Percentiles rank a stretch among this genome's conserved stretches.
These are phyloP conservation scores for Carlito syrichta DNA, from an alignment of 2,113 vertebrate genomes.

Conservation along the genomic window DNA sequence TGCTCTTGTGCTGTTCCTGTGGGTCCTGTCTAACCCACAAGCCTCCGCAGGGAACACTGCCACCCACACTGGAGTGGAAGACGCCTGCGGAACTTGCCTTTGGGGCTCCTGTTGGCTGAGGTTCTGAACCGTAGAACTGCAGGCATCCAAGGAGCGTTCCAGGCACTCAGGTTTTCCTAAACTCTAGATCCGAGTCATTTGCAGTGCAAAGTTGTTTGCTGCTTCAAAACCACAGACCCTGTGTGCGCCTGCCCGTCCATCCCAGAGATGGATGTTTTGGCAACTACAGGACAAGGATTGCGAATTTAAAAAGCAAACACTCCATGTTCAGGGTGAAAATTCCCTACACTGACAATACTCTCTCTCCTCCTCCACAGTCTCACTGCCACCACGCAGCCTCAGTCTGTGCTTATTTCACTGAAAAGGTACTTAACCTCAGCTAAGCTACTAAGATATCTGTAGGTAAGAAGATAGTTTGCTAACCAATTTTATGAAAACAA, in stretches of 20 bases:
- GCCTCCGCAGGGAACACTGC: background rate
- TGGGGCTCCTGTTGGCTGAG: background rate
- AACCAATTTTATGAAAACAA: conserved; percentile 8
- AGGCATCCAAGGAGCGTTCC: background rate
- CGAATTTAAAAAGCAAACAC: background rate
- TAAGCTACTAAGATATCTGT: background rate
- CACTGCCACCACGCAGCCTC: background rate
- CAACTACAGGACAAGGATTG: background rate
- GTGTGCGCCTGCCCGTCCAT: background rate
- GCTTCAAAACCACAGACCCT: background rate
- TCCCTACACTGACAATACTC: background rate
- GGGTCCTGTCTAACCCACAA: background rate
- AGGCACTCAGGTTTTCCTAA: background rate
- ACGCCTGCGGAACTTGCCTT: background rate
- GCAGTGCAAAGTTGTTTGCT: background rate
- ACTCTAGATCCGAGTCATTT: background rate
- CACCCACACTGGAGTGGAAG: background rate
- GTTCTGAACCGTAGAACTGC: background rate
- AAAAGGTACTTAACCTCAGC: conserved; percentile 8
- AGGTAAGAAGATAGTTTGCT: background rate
- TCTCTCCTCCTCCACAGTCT: background rate
- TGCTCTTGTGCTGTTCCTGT: background rate
- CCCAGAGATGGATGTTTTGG: background rate
- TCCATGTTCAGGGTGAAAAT: background rate
- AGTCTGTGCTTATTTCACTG: background rate